Percentiles rank a stretch among this genome's conserved stretches.
These are phyloP conservation scores for Abrostola tripartita DNA, from an alignment of 2,888 invertebrate genomes.

Conservation along the genomic window DNA sequence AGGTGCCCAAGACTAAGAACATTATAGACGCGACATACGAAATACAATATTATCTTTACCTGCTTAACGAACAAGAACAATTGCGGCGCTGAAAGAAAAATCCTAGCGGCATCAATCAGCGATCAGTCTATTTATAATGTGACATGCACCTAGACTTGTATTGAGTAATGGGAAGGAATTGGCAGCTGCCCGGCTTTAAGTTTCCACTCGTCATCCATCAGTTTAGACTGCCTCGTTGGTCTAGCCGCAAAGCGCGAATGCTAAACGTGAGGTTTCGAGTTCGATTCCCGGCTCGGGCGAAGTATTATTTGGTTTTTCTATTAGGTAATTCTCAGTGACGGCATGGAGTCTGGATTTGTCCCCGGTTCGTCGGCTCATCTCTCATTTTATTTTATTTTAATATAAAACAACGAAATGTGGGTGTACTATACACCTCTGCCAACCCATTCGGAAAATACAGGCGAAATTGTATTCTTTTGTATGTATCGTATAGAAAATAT, in stretches of 20 bases:
- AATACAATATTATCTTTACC: neutral
- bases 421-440: neutral
- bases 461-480: neutral
- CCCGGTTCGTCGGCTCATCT: too few relatives aligned
- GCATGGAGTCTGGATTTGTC: too few relatives aligned
- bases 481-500: neutral
- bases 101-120: conserved; percentile 37
- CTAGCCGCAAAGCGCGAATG: too few relatives aligned
- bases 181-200: conserved; percentile 54
- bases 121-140: conserved; percentile 64
- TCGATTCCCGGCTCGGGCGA: too few relatives aligned
- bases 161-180: conserved; percentile 69
- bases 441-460: conserved; percentile 3
- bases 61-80: neutral
- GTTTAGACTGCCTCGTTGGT: neutral
- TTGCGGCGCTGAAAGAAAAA: conserved; percentile 24
- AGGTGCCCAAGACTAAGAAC: too few relatives aligned
- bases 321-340: too few relatives aligned
- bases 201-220: conserved; percentile 41
- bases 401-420: too few relatives aligned
- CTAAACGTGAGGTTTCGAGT: too few relatives aligned
- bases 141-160: conserved; percentile 55
- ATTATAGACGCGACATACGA: neutral
- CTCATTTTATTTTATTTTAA: too few relatives aligned
- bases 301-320: too few relatives aligned